Conservation (phyloP, 1,140 invertebrate species). For the Papilio dardanus region DNA sequence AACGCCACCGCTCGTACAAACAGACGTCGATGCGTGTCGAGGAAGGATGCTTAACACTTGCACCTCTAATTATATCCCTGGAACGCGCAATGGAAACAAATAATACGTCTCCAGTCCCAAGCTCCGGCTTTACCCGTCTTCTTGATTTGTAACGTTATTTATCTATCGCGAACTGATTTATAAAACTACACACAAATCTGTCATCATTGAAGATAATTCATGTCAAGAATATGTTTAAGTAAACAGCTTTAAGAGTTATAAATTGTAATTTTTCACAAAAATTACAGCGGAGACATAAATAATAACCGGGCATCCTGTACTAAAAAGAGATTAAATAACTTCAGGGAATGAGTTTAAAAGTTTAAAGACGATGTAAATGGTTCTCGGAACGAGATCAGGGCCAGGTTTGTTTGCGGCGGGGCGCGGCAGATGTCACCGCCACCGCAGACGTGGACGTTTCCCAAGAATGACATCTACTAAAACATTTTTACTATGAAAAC, state of each 20-base stretch:
- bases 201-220: slow-evolving; percentile 32
- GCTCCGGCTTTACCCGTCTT: slow-evolving; percentile 45
- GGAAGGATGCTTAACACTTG: slow-evolving; percentile 78
- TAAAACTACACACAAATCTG: slow-evolving; percentile 34
- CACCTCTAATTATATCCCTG: slow-evolving; percentile 77
- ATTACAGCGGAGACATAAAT: slow-evolving; percentile 34
- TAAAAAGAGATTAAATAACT: slow-evolving; percentile 57
- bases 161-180: slow-evolving; percentile 32
- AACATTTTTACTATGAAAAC: slow-evolving; percentile 28
- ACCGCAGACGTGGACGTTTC: neutral
- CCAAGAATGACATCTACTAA: slow-evolving; percentile 22
- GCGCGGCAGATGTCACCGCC: slow-evolving; percentile 69
- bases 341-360: slow-evolving; percentile 60
- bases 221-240: slow-evolving; percentile 22
- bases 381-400: slow-evolving; percentile 70
- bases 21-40: slow-evolving; percentile 70
- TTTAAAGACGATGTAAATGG: slow-evolving; percentile 68
- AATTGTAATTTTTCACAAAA: slow-evolving; percentile 15
- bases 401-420: slow-evolving; percentile 66
- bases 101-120: slow-evolving; percentile 56
- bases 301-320: slow-evolving; percentile 33
- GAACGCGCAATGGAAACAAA: slow-evolving; percentile 71
- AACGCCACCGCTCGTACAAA: slow-evolving; percentile 68
- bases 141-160: slow-evolving; percentile 34
- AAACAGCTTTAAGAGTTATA: slow-evolving; percentile 32